A percentile compares a stretch with the other conserved stretches of the same genome.
Evolutionary conservation across 2,888 invertebrate genomes (phyloP).

Genomic region (Morpho helenor): DNA sequence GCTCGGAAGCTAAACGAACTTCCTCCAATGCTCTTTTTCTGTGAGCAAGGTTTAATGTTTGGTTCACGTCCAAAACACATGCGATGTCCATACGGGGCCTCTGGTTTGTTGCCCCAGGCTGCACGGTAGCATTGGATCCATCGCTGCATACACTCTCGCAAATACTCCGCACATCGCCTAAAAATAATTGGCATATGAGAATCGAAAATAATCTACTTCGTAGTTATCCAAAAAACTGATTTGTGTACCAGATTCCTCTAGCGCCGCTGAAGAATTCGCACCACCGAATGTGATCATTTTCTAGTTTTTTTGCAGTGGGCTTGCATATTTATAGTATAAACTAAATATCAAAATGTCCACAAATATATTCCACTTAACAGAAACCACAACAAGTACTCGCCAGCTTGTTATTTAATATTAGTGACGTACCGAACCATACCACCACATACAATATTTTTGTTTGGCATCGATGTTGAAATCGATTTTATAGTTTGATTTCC

Average conservation of each 20-base stretch:
- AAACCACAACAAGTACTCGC: conserved; percentile 36
- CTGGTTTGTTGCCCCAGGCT: conserved; percentile 57
- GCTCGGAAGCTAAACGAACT: conserved; percentile 87
- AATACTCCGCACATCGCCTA: conserved; percentile 74
- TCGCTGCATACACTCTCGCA: conserved; percentile 76
- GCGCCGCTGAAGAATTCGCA: conserved; percentile 58
- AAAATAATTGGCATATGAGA: conserved; percentile 31
- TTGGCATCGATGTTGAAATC: neutral
- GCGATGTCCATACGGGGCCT: conserved; percentile 91
- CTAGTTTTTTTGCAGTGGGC: conserved; percentile 53
- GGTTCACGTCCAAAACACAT: conserved; percentile 90
- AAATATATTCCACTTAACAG: conserved; percentile 42
- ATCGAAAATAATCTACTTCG: conserved; percentile 21
- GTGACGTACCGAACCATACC: conserved; percentile 39
- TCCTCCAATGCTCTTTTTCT: conserved; percentile 91
- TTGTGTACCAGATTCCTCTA: conserved; percentile 65
- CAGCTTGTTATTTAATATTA: conserved; percentile 67
- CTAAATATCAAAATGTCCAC: conserved; percentile 38
- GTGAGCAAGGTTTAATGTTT: conserved; percentile 85
- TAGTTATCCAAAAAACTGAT: conserved; percentile 28
- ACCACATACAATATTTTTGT: neutral
- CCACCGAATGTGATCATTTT: conserved; percentile 74
- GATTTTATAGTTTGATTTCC: neutral
- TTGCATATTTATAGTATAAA: conserved; percentile 52
- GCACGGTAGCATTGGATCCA: conserved; percentile 74